phyloP scores from a whole-genome alignment of 2,797 vertebrate genomes.

The Denticeps clupeoides region DNA sequence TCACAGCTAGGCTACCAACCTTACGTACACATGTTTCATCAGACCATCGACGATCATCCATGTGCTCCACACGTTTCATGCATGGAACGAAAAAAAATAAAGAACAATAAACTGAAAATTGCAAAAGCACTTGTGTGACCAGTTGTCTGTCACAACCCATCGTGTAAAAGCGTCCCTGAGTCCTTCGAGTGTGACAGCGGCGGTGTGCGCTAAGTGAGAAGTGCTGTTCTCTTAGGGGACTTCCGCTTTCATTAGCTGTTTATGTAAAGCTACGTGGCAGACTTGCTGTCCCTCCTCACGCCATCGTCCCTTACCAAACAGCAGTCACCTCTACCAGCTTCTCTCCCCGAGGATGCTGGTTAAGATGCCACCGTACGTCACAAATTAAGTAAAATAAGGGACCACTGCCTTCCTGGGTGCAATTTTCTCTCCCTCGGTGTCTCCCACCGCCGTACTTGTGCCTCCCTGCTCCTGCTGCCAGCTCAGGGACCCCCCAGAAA shows the following conservation, averaged over 20 bases:
- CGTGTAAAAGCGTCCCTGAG: background rate
- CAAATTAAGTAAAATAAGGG: slow-evolving; percentile 31
- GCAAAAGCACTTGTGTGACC: too few relatives aligned
- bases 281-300: slow-evolving; percentile 11
- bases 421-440: slow-evolving; percentile 6
- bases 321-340: slow-evolving; percentile 9
- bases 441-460: slow-evolving; percentile 2
- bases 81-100: too few relatives aligned
- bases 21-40: too few relatives aligned
- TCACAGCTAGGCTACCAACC: too few relatives aligned
- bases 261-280: slow-evolving; percentile 24
- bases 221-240: slow-evolving; percentile 17
- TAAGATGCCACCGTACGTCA: slow-evolving; percentile 11
- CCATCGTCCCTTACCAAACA: slow-evolving; percentile 19
- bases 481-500: too few relatives aligned
- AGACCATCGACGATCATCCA: too few relatives aligned
- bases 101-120: too few relatives aligned
- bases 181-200: slow-evolving; percentile 1
- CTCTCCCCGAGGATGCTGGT: slow-evolving; percentile 4
- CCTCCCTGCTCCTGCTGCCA: background rate
- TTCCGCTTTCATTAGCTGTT: slow-evolving; percentile 21
- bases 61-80: too few relatives aligned
- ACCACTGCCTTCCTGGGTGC: slow-evolving; percentile 19
- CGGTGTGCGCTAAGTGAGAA: slow-evolving; percentile 15
- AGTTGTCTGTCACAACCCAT: too few relatives aligned